Conservation (phyloP, 2,888 invertebrate species). For the Allygus modestus region DNA sequence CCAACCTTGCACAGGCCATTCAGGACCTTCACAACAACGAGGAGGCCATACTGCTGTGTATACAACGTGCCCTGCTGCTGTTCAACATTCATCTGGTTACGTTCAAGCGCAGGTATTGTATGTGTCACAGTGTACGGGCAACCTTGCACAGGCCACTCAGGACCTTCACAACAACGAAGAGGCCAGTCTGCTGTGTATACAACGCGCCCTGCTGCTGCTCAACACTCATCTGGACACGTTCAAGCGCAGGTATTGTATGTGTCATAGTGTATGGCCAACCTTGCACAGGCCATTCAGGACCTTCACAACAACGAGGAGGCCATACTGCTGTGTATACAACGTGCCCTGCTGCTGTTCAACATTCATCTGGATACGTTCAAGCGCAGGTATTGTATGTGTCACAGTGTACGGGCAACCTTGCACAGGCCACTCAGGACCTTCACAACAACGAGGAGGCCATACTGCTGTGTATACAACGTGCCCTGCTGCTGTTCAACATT, state of each 20-base stretch:
- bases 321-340: slow-evolving; percentile 92
- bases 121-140: slow-evolving; percentile 95
- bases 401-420: too few relatives aligned
- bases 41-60: slow-evolving; percentile 91
- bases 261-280: slow-evolving; percentile 94
- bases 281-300: slow-evolving; percentile 89
- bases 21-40: slow-evolving; percentile 82
- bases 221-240: slow-evolving; percentile 97
- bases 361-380: slow-evolving; percentile 96
- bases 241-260: slow-evolving; percentile 90
- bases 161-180: slow-evolving; percentile 84
- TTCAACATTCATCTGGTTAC: slow-evolving; percentile 96
- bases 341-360: slow-evolving; percentile 90
- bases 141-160: slow-evolving; percentile 89
- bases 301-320: slow-evolving; percentile 84
- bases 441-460: too few relatives aligned
- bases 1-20: slow-evolving; percentile 90
- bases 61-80: slow-evolving; percentile 92
- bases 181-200: slow-evolving; percentile 91
- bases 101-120: slow-evolving; percentile 91
- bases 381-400: too few relatives aligned
- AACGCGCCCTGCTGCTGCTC: slow-evolving; percentile 90
- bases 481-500: too few relatives aligned
- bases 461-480: too few relatives aligned
- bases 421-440: too few relatives aligned